Base-by-base conservation (phyloP, 1,140 invertebrate genomes). In the Bombus affinis region DNA sequence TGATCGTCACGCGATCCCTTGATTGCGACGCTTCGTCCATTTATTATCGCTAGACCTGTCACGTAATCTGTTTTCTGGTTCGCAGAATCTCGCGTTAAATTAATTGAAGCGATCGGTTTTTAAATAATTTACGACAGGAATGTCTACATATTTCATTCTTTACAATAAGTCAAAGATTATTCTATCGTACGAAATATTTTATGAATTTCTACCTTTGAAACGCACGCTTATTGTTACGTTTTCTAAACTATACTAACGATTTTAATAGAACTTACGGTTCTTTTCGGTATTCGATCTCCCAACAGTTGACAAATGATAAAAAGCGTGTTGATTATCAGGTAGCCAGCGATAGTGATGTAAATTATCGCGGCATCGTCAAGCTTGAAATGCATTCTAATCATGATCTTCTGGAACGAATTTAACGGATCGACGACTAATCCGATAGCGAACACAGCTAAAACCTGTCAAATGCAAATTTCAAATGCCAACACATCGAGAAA, bases 231-330 rank as follows among this genome's bases (percentile, higher is more conserved):
- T 6, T 65, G 28, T 6, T 32, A 15, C n/a, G 3, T 13, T 65
- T 65, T 65, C 12, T 65, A 2, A 65, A 68, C 9, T 10, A 35
- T 35, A 9, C 65, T 35, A 0, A 9, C 18, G 2, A 3, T 9
- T 22, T 68, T 9, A 35, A 35, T 4, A 13, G 12, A 3, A 78
- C 53, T 93, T 92, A 96, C 95, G 71, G 96, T 96, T 93, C 95
- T 95, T 94, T 96, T 97, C 25, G 97, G 97, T 32, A 96, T 95
- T n/a, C 96, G 94, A 91, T 97, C 97, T 0, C 96, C 96, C 13
- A 96, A 90, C 47, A 96, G 89, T 73, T 96, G 95, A 5, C 96
- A 95, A 47, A 97, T 93, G 72, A 97, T 95, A 59, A 97, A 94
- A 4, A 97, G 93, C 0, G 95, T 91, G 82, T 97, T 97, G 90